These are phyloP conservation scores for Addax nasomaculatus DNA, from an alignment of 2,113 vertebrate genomes.

Conservation along the genomic window DNA sequence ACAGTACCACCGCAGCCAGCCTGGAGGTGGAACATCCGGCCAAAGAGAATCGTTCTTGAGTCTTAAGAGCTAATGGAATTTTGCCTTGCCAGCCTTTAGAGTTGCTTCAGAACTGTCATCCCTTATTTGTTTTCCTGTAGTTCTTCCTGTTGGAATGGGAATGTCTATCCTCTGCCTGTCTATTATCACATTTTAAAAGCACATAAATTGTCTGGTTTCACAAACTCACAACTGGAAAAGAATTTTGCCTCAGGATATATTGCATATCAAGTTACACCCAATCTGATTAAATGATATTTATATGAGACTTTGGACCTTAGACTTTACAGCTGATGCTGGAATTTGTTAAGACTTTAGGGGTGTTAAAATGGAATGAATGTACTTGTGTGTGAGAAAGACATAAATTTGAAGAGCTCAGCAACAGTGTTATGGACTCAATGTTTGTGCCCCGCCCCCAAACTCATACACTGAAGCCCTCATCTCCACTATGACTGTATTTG, in stretches of 20 bases:
- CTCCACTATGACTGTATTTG: background rate
- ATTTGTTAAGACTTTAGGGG: background rate
- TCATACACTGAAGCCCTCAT: background rate
- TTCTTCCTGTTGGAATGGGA: background rate
- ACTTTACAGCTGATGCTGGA: background rate
- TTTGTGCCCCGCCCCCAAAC: fast-evolving
- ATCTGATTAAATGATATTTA: background rate
- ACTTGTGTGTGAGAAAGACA: background rate
- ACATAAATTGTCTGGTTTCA: background rate
- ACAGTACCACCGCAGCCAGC: fast-evolving
- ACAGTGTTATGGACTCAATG: background rate
- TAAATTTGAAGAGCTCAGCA: background rate
- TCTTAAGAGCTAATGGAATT: background rate
- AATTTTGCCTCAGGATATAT: background rate
- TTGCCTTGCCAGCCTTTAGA: background rate
- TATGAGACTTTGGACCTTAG: background rate
- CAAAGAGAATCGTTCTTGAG: background rate
- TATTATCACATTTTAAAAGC: background rate
- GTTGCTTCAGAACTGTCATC: background rate
- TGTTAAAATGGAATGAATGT: background rate
- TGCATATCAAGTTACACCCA: background rate
- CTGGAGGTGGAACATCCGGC: background rate
- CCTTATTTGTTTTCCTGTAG: background rate
- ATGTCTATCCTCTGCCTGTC: background rate
- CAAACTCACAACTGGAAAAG: background rate